Evolutionary conservation across 2,113 vertebrate genomes (phyloP), one percentile per base, ranked within the genome.

Genomic region (Cnemophilus loriae): DNA sequence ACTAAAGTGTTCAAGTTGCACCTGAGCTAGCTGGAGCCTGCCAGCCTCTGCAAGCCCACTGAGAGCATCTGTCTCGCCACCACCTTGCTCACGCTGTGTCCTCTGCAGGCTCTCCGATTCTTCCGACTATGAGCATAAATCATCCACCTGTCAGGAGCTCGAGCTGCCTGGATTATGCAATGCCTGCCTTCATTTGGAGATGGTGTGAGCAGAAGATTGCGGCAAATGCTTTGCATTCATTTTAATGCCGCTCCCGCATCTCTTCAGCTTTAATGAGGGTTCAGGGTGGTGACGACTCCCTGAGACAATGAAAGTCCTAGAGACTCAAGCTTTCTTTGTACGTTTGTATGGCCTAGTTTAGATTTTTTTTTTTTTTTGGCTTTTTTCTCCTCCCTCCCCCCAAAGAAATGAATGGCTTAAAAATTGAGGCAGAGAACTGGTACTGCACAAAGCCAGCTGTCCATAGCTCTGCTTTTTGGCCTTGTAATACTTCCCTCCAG

Each of bases 121-220:
- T 98, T 98, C 97, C 93, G 98, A 98, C 98, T 98, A 97, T 96
- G 98, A 98, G 98, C 98, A 99, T 99, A 99, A 99, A 99, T 99
- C 98, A 99, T 98, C 94, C 97, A 97, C 98, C 98, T 99, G 98
- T 99, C 98, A 99, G 98, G 96, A 95, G 97, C 95, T 87, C 97
- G 93, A 69, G 98, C 97, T 96, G 97, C 97, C 97, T 95, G 97
- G 98, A 98, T 99, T 99, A 98, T 98, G 98, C 98, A 98, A 98
- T 96, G 98, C 98, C 97, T 98, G 98, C 98, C 98, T 99, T 98
- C 98, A 97, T 98, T 98, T 98, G 98, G 97, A 98, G 98, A 96
- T 93, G 96, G 97, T 94, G 97, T 93, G 97, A 98, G 98, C 96
- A 87, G 86, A 94, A 98, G 97, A 98, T 97, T 97, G 97, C 95